phyloP scores from a whole-genome alignment of 1,140 invertebrate species.

The Diachasmimorpha longicaudata region DNA sequence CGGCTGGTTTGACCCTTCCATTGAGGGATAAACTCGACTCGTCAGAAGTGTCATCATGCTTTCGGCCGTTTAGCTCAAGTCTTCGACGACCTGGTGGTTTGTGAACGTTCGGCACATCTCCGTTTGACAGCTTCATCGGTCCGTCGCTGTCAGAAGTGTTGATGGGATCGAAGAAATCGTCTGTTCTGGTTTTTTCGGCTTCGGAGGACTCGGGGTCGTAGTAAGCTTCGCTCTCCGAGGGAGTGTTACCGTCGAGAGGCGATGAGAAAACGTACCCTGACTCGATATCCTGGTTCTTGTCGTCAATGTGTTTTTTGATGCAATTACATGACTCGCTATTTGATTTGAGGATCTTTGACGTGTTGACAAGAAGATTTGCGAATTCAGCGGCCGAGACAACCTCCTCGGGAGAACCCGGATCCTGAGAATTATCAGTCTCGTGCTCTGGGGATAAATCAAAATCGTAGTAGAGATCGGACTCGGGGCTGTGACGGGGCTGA shows the following conservation, averaged over 20 bases:
- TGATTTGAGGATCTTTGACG: constrained; percentile 27
- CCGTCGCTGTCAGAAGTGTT: constrained; percentile 45
- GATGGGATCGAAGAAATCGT: constrained; percentile 45
- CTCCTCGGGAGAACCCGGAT: constrained; percentile 70
- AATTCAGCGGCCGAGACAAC: constrained; percentile 60
- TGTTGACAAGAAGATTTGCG: constrained; percentile 36
- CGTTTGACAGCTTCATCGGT: constrained; percentile 17
- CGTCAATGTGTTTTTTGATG: constrained; percentile 43
- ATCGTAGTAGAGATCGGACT: constrained; percentile 65
- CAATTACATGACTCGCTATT: constrained; percentile 40
- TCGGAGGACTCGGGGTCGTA: constrained; percentile 63
- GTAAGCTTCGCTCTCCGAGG: constrained; percentile 61
- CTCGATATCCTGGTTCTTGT: constrained; percentile 48
- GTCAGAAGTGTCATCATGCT: constrained; percentile 40
- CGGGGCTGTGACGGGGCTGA: constrained; percentile 58
- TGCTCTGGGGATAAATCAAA: constrained; percentile 68
- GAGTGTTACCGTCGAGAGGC: constrained; percentile 42
- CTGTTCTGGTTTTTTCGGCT: constrained; percentile 41
- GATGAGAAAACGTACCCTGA: constrained; percentile 61
- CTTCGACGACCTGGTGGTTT: constrained; percentile 19
- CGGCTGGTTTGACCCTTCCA: neutral
- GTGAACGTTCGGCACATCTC: neutral
- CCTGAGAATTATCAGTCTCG: constrained; percentile 63
- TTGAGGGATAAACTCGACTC: constrained; percentile 11
- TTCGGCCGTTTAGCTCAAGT: neutral